Evolutionary conservation across 2,888 invertebrate species (phyloP).

Genomic region (Mellilla xanthometata): DNA sequence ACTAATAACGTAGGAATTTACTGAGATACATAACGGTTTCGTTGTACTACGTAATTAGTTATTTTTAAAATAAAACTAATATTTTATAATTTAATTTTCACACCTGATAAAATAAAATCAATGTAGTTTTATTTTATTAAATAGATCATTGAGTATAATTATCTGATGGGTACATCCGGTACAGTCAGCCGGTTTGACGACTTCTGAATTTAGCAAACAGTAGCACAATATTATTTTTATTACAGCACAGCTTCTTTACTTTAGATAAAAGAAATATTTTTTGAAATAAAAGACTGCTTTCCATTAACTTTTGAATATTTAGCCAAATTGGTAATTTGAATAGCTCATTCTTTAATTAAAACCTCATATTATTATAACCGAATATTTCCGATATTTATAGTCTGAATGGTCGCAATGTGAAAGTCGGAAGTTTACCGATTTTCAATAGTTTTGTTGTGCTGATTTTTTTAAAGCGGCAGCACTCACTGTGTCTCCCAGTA

Average conservation of each 20-base stretch:
- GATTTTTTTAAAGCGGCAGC: constrained; percentile 39
- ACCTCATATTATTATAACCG: too few species aligned
- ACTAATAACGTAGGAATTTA: constrained; percentile 63
- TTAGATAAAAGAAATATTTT: too few species aligned
- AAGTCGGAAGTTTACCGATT: background rate
- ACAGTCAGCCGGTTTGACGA: constrained; percentile 73
- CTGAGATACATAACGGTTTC: constrained; percentile 4
- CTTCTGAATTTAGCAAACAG: constrained; percentile 76
- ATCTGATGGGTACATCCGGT: constrained; percentile 43
- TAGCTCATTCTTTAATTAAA: too few species aligned
- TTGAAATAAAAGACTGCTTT: too few species aligned
- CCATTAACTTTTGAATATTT: too few species aligned
- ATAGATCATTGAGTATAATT: background rate
- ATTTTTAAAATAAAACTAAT: background rate
- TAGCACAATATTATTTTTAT: constrained; percentile 33
- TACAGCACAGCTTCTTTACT: background rate
- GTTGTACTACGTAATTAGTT: background rate
- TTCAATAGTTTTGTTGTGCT: background rate
- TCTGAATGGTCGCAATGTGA: too few species aligned
- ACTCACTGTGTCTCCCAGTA: constrained; percentile 51
- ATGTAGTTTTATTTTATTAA: background rate
- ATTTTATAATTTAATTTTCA: background rate
- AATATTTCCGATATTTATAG: too few species aligned
- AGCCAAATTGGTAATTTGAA: too few species aligned
- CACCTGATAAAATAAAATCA: background rate